Evolutionary conservation across 2,797 vertebrate genomes (phyloP), one percentile per base, ranked within the genome.

Genomic region (Enteromius argenteus): DNA sequence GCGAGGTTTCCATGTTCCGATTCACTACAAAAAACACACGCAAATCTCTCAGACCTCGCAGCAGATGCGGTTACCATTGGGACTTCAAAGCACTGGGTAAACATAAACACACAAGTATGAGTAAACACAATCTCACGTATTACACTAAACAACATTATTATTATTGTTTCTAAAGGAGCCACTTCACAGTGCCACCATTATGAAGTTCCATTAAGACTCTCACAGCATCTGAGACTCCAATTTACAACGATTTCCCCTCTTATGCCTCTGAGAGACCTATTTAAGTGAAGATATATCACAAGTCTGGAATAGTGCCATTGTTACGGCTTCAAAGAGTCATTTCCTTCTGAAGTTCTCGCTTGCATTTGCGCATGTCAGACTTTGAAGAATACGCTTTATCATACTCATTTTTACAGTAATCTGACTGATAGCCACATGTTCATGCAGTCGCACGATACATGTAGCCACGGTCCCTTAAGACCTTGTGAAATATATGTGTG

Each of bases 1-100:
- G 60, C 78, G 69, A 75, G 46, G 84, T 30, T 53, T 37, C 23
- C 69, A 83, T 85, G 86, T 80, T 77, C 35, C 80, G 21, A 86
- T 83, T 90, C 72, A 86, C 89, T 88, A 87, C 84, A 27, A 88
- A 68, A 83, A 64, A 81, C 27, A 87, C 87, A 86, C 69, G 46
- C 75, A 74, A 53, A 53, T 51, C 1, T 17, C 85, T 44, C 84
- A 77, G 79, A 51, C 53, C 74, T 88, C 27, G n/a, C 78, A 83
- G 67, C 85, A 90, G 87, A 89, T 88, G 81, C 42, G 83, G 78
- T 77, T 35, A 66, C 86, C 53, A 23, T 86, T 87, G 85, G 90
- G 88, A 64, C 78, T 58, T 85, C 32, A 69, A 44, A 35, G 39
- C 46, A 35, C 53, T 64, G 44, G 32, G 58, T 66, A 53, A 73